A percentile compares a stretch with the other conserved stretches of the same genome.
Conservation (phyloP, 2,888 invertebrate species). For the Chorisops tibialis region DNA sequence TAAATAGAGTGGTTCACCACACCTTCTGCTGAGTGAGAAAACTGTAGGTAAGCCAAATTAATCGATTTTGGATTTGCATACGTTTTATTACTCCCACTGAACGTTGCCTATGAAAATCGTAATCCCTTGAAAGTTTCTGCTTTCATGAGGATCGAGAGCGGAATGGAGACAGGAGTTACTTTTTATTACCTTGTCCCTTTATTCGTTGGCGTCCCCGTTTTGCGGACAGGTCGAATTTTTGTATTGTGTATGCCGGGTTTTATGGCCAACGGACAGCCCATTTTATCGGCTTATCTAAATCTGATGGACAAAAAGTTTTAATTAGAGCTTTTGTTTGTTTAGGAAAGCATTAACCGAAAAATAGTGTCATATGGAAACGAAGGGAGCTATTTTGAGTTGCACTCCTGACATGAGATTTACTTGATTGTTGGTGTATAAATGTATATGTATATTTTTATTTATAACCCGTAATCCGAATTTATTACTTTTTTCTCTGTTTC, state of each 20-base stretch:
- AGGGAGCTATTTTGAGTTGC: neutral
- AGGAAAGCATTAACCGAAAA: constrained; percentile 1
- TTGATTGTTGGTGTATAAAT: too few relatives aligned
- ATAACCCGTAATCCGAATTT: too few relatives aligned
- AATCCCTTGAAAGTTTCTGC: constrained; percentile 2
- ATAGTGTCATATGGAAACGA: neutral
- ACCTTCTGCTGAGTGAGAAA: too few relatives aligned
- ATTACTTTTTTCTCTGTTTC: too few relatives aligned
- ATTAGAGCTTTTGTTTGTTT: constrained; percentile 11
- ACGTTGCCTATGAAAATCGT: constrained; percentile 8
- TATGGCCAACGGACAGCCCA: constrained; percentile 3
- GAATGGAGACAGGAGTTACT: too few relatives aligned
- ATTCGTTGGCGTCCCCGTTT: too few relatives aligned
- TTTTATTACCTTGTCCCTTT: too few relatives aligned
- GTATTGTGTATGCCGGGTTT: neutral
- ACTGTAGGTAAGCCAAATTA: constrained; percentile 1
- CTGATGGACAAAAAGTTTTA: constrained; percentile 9
- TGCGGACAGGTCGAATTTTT: too few relatives aligned
- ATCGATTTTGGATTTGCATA: constrained; percentile 14
- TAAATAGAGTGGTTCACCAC: too few relatives aligned
- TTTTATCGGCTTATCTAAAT: constrained; percentile 7
- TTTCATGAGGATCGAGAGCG: too few relatives aligned
- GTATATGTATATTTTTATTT: too few relatives aligned
- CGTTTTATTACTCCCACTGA: constrained; percentile 3
- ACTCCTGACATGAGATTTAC: too few relatives aligned